Conservation (phyloP, 2,113 vertebrate species). For the sheep (Ovis aries) region DNA sequence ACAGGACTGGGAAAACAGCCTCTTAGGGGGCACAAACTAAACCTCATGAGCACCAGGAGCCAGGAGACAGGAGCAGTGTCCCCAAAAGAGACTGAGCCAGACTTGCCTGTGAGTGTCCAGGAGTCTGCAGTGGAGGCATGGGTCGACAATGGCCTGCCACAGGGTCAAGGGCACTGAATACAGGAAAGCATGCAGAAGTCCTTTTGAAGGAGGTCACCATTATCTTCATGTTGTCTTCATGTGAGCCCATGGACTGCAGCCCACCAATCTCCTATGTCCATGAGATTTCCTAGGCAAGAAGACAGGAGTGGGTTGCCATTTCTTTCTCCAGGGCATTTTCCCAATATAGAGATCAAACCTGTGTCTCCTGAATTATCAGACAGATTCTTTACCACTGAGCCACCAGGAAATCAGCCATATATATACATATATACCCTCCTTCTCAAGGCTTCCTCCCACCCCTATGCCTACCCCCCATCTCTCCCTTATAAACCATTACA, state of each 20-base stretch:
- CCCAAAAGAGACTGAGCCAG: not conserved
- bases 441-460: not conserved
- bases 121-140: fast-evolving
- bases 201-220: not conserved
- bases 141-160: fast-evolving
- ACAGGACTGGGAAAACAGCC: not conserved
- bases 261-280: not conserved
- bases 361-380: not conserved
- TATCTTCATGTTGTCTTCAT: not conserved
- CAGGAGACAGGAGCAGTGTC: not conserved
- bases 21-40: not conserved
- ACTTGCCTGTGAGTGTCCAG: not conserved
- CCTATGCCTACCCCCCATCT: not conserved
- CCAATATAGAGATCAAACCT: not conserved
- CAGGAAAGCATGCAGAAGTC: not conserved
- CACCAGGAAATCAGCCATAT: not conserved
- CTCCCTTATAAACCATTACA: not conserved
- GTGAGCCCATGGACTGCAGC: not conserved
- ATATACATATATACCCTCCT: not conserved
- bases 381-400: not conserved
- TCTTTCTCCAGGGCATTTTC: not conserved
- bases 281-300: not conserved
- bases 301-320: not conserved
- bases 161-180: not conserved
- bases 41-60: not conserved